Percentiles rank a stretch among this genome's conserved stretches.
phyloP scores from a whole-genome alignment of 1,140 invertebrate genomes.

The Drosophila punjabiensis region DNA sequence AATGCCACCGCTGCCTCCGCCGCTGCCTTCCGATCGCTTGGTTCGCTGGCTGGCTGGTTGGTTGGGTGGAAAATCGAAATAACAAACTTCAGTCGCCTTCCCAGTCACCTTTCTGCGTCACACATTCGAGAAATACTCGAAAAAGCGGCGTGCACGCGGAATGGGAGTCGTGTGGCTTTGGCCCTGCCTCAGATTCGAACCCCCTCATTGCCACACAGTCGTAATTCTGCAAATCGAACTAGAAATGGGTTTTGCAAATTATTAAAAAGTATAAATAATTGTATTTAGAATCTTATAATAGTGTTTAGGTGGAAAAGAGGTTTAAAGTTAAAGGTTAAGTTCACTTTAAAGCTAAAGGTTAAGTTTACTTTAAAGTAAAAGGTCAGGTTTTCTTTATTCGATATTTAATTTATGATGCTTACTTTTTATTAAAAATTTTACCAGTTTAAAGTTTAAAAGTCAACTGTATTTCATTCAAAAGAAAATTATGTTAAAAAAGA shows the following conservation, averaged over 20 bases:
- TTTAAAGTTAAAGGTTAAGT: neutral
- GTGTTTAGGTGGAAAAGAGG: neutral
- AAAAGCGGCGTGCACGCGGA: slow-evolving; percentile 2
- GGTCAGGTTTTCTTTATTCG: no score
- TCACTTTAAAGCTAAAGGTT: no score
- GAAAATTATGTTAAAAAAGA: neutral
- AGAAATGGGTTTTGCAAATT: fast-evolving
- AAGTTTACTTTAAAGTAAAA: no score
- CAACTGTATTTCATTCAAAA: neutral
- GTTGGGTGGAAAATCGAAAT: slow-evolving; percentile 43
- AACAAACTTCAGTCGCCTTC: slow-evolving; percentile 47
- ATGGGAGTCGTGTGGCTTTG: slow-evolving; percentile 30
- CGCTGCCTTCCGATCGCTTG: slow-evolving; percentile 7
- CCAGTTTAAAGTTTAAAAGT: neutral
- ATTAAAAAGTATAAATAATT: neutral
- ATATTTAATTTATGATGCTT: neutral
- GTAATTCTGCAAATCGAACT: neutral
- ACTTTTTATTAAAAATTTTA: no score
- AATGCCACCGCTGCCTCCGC: neutral
- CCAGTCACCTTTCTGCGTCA: slow-evolving; percentile 32
- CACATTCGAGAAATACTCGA: slow-evolving; percentile 24
- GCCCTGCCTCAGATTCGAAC: slow-evolving; percentile 1
- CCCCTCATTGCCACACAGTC: slow-evolving; percentile 19
- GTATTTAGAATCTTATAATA: neutral
- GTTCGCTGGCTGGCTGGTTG: neutral